These are phyloP conservation scores for Ectemnius lituratus DNA, from an alignment of 2,888 invertebrate genomes.

Conservation along the genomic window DNA sequence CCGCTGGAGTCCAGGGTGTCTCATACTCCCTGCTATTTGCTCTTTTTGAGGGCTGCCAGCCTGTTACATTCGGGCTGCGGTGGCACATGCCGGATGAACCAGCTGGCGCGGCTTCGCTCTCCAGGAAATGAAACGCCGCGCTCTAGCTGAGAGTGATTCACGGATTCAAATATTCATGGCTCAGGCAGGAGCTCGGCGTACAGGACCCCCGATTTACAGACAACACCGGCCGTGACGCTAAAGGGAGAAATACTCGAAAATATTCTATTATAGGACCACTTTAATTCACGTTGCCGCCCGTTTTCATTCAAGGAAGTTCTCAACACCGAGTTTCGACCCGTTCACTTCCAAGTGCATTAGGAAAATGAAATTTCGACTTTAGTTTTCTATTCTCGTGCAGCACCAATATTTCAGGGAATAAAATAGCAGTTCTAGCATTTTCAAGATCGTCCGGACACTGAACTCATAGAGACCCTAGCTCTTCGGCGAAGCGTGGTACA, in stretches of 20 bases:
- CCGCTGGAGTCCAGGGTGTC: slow-evolving; percentile 1
- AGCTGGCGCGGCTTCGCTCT: slow-evolving; percentile 67
- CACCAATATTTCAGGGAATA: too few species aligned
- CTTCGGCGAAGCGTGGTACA: too few species aligned
- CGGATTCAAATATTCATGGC: slow-evolving; percentile 58
- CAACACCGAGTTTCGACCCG: too few species aligned
- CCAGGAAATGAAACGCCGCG: slow-evolving; percentile 71
- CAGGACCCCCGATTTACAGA: not conserved
- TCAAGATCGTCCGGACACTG: too few species aligned
- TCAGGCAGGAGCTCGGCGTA: slow-evolving; percentile 3
- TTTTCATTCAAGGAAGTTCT: slow-evolving; percentile 35
- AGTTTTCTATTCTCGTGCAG: too few species aligned
- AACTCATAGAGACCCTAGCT: too few species aligned
- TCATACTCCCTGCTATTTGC: slow-evolving; percentile 24
- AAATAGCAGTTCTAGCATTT: too few species aligned
- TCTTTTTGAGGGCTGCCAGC: slow-evolving; percentile 24
- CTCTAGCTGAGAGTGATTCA: slow-evolving; percentile 62
- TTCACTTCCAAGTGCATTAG: too few species aligned
- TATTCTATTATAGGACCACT: slow-evolving; percentile 39
- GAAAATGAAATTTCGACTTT: too few species aligned
- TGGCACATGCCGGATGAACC: slow-evolving; percentile 60
- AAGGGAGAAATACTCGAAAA: not conserved
- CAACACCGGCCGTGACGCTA: not conserved
- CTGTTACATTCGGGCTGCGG: slow-evolving; percentile 23
- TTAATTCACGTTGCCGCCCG: slow-evolving; percentile 35